Evolutionary conservation across 1,140 invertebrate species (phyloP), one percentile per base, ranked within the genome.

Genomic region (Dendroctonus ponderosae): DNA sequence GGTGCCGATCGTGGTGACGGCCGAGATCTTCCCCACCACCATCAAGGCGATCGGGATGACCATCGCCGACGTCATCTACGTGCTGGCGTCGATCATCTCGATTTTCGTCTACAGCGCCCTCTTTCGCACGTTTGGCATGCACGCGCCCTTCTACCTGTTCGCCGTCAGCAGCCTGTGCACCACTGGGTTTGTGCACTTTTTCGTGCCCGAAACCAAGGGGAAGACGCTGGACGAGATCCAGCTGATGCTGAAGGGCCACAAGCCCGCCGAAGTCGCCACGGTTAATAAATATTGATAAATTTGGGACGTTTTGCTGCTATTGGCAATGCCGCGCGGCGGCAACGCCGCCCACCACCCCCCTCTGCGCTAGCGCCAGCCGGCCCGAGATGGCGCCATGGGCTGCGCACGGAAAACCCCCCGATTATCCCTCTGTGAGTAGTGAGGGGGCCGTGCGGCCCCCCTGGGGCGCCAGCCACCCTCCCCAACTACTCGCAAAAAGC

Each of bases 1-100:
- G 5, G 86, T 91, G 44, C 89, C 89, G 0, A 89, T 88, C 81
- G 81, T 91, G 6, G 80, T 91, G 69, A 85, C 89, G 72, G 83
- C 80, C 12, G 86, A 90, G 79, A 79, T 89, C 38, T 87, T 89
- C 62, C 84, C 88, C 9, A 80, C 82, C 2, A 82, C 83, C 71
- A 85, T 85, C 2, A 83, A 86, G 72, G 85, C 76, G 5, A 69
- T 74, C 39, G 76, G 74, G 0, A 76, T 77, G 75, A 68, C 75
- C 1, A 43, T 70, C 12, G 69, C 70, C 4, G 76, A 78, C 67
- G 71, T 65, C 4, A 70, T 74, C 49, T 77, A 74, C 51, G 70
- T 75, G 0, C 37, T 69, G 6, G 66, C 72, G 72, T 86, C 84
- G 0, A 89, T 90, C 68, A 52, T 89, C 14, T 83, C 90, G 0